Percentiles rank a stretch among this genome's conserved stretches.
Conservation (phyloP, 2,888 invertebrate genomes). For the Polietes domitor region DNA sequence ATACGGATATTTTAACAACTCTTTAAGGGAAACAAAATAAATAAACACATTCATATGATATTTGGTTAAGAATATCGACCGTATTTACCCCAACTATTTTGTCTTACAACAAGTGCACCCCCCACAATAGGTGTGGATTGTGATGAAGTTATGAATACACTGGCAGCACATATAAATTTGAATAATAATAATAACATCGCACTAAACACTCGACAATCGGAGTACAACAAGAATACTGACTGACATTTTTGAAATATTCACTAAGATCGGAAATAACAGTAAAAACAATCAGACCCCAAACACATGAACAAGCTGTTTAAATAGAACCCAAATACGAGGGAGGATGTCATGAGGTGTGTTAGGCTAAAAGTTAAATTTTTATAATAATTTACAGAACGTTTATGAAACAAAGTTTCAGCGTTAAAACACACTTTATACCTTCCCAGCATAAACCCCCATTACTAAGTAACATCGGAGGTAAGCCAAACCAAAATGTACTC, state of each 20-base stretch:
- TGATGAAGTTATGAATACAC: conserved; percentile 66
- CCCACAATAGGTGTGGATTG: conserved; percentile 75
- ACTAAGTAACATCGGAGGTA: too few species aligned
- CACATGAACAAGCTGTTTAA: conserved; percentile 50
- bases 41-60: conserved; percentile 25
- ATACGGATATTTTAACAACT: conserved; percentile 74
- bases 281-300: conserved; percentile 11
- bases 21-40: conserved; percentile 51
- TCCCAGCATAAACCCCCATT: too few species aligned
- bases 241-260: conserved; percentile 33
- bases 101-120: conserved; percentile 72
- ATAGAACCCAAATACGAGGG: background rate
- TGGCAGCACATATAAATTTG: conserved; percentile 44
- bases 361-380: too few species aligned
- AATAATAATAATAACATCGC: conserved; percentile 43
- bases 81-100: conserved; percentile 66
- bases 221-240: conserved; percentile 30
- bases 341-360: too few species aligned
- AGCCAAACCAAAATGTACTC: too few species aligned
- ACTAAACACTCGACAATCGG: background rate
- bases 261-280: background rate
- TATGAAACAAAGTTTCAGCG: too few species aligned
- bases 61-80: background rate
- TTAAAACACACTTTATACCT: too few species aligned
- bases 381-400: too few species aligned